Conservation (phyloP, 2,113 vertebrate species). For the Micronisus gabar region DNA sequence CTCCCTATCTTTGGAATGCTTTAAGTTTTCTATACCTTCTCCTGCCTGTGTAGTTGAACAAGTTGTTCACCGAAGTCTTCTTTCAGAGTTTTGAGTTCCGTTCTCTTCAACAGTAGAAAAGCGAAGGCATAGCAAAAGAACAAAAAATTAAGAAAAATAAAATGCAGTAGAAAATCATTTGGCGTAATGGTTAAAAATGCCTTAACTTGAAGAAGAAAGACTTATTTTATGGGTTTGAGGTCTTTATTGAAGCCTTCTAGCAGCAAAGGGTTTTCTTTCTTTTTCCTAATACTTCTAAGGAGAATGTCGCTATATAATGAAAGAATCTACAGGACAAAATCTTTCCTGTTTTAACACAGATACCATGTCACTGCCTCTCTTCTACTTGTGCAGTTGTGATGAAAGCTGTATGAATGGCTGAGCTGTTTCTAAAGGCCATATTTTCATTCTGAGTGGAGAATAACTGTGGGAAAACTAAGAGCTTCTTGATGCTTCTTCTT, state of each 20-base stretch:
- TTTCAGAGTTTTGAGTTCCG: background rate
- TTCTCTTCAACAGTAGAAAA: background rate
- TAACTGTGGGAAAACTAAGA: constrained; percentile 16
- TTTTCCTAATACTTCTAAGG: background rate
- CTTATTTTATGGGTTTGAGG: background rate
- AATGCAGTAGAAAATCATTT: background rate
- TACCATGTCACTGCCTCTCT: constrained; percentile 15
- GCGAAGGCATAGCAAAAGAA: background rate
- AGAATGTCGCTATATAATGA: background rate
- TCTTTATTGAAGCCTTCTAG: background rate
- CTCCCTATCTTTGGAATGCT: background rate
- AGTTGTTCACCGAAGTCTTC: background rate
- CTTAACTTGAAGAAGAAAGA: background rate
- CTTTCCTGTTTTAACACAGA: constrained; percentile 30
- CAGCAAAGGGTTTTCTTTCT: background rate
- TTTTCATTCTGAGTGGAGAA: constrained; percentile 32
- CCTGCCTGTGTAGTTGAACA: background rate
- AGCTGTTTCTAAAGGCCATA: background rate
- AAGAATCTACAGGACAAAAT: constrained; percentile 22
- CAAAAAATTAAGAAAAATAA: background rate
- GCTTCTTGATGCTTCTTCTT: background rate
- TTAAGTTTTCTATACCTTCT: background rate
- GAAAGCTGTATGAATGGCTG: constrained; percentile 21
- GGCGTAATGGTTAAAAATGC: background rate
- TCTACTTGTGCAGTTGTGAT: constrained; percentile 3